Conservation (phyloP, 2,113 vertebrate species). For the Shinisaurus crocodilurus region DNA sequence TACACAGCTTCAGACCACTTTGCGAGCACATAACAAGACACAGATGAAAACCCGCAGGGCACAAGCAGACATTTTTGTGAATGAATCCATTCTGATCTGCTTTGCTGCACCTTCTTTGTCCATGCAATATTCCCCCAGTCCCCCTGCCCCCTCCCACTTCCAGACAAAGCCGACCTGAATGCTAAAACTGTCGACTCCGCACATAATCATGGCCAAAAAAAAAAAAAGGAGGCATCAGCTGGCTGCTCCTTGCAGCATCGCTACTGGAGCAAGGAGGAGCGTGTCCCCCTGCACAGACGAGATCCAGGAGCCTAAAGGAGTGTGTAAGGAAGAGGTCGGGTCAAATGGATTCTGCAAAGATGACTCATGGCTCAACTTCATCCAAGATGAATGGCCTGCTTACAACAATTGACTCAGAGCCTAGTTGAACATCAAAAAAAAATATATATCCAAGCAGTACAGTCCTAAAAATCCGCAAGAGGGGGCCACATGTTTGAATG, state of each 20-base stretch:
- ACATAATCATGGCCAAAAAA: neutral
- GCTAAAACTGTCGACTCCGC: neutral
- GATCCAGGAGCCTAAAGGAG: neutral
- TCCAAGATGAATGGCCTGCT: neutral
- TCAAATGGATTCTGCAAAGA: neutral
- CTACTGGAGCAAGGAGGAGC: neutral
- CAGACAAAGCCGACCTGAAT: neutral
- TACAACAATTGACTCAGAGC: neutral
- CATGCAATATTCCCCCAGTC: neutral
- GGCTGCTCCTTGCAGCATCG: neutral
- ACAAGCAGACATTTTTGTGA: slow-evolving; percentile 4
- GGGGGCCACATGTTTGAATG: neutral
- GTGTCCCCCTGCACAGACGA: neutral
- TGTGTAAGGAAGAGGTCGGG: neutral
- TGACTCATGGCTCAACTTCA: neutral
- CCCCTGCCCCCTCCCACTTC: neutral
- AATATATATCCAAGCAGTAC: no score
- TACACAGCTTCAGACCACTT: neutral
- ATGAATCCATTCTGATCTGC: neutral
- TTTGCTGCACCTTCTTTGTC: slow-evolving; percentile 13
- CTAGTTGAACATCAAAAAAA: neutral
- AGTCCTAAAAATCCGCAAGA: neutral
- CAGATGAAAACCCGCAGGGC: slow-evolving; percentile 38
- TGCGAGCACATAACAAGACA: neutral
- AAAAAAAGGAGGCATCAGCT: neutral